Conservation (phyloP, 2,888 invertebrate genomes). For the Rhopalosiphum nymphaeae region DNA sequence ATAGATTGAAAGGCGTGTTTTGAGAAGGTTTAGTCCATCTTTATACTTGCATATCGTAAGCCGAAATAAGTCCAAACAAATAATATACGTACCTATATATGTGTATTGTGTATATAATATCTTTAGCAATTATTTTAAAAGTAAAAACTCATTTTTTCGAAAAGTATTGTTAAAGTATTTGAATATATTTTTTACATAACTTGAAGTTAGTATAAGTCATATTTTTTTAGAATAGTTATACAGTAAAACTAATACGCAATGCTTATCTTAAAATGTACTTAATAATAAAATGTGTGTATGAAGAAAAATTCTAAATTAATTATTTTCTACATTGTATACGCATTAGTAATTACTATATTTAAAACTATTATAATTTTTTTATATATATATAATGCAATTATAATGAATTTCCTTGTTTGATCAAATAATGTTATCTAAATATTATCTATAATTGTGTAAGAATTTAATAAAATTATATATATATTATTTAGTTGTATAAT, state of each 20-base stretch:
- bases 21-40: too few species aligned
- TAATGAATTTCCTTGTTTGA: neutral
- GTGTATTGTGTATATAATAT: too few species aligned
- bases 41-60: too few species aligned
- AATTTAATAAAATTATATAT: neutral
- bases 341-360: neutral
- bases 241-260: neutral
- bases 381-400: neutral
- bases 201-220: too few species aligned
- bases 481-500: neutral
- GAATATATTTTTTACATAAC: too few species aligned
- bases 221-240: neutral
- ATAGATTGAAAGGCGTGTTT: too few species aligned
- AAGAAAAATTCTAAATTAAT: neutral
- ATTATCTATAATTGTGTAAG: conserved; percentile 1
- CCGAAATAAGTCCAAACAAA: too few species aligned
- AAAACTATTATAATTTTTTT: neutral
- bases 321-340: neutral
- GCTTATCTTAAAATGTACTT: neutral
- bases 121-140: too few species aligned
- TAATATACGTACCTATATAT: too few species aligned
- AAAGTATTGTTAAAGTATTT: too few species aligned
- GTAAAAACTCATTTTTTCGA: too few species aligned
- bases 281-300: neutral
- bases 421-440: conserved; percentile 5